These are phyloP conservation scores for Cervus canadensis DNA, from an alignment of 2,113 vertebrate genomes.

Conservation along the genomic window DNA sequence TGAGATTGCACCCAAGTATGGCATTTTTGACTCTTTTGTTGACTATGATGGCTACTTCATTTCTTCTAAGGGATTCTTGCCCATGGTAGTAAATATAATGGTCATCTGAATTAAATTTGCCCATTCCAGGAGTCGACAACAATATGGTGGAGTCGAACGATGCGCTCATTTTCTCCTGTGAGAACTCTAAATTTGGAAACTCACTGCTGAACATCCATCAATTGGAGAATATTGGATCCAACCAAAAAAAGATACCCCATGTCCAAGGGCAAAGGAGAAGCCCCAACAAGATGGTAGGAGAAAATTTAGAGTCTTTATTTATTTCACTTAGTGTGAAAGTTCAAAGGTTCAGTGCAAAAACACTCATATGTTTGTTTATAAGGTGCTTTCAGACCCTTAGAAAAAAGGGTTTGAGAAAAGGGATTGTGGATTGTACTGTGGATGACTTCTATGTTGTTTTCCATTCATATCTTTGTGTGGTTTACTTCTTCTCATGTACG, in stretches of 20 bases:
- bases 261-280: background rate
- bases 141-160: background rate
- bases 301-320: background rate
- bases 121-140: background rate
- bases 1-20: background rate
- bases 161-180: background rate
- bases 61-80: background rate
- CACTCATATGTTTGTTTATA: background rate
- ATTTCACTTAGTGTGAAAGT: background rate
- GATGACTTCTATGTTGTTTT: background rate
- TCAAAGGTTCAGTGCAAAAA: background rate
- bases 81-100: background rate
- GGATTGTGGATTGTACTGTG: background rate
- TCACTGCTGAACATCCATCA: background rate
- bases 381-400: background rate
- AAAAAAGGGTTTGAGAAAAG: background rate
- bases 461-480: background rate
- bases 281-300: background rate
- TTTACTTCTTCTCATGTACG: background rate
- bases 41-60: background rate
- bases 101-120: background rate
- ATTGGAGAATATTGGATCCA: background rate
- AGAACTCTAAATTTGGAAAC: background rate
- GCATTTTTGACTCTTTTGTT: background rate
- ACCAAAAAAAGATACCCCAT: background rate